Conservation (phyloP, 1,140 invertebrate genomes). For the Euwallacea fornicatus region DNA sequence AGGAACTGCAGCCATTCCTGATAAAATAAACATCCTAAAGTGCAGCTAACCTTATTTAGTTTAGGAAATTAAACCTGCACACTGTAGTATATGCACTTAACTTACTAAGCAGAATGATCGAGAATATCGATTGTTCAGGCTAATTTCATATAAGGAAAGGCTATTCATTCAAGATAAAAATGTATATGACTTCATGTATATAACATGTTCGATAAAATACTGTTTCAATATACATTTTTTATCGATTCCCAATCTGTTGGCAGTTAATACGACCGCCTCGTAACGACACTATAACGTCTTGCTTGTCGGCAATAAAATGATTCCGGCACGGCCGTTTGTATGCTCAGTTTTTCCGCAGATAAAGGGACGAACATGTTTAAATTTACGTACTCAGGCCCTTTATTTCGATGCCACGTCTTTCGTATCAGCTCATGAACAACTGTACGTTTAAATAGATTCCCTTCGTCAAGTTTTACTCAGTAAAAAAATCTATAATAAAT, state of each 20-base stretch:
- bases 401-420: no score
- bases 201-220: no score
- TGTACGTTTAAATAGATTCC: no score
- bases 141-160: no score
- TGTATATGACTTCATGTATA: no score
- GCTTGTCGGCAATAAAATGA: conserved; percentile 37
- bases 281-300: conserved; percentile 33
- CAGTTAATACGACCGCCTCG: conserved; percentile 36
- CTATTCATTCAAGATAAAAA: no score
- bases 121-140: no score
- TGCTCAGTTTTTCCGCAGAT: conserved; percentile 24
- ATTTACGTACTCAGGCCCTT: background rate
- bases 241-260: conserved; percentile 34
- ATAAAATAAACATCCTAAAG: conserved; percentile 6
- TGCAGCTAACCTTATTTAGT: conserved; percentile 1
- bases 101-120: background rate
- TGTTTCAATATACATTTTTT: conserved; percentile 28
- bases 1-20: background rate
- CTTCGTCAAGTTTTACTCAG: no score
- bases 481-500: no score
- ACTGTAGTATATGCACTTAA: background rate
- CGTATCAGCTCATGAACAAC: no score
- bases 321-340: conserved; percentile 25
- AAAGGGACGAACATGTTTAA: conserved; percentile 17
- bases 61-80: conserved; percentile 2